Evolutionary conservation across 2,113 vertebrate species (phyloP), one percentile per base, ranked within the genome.

Genomic region (Arothron firmamentum): DNA sequence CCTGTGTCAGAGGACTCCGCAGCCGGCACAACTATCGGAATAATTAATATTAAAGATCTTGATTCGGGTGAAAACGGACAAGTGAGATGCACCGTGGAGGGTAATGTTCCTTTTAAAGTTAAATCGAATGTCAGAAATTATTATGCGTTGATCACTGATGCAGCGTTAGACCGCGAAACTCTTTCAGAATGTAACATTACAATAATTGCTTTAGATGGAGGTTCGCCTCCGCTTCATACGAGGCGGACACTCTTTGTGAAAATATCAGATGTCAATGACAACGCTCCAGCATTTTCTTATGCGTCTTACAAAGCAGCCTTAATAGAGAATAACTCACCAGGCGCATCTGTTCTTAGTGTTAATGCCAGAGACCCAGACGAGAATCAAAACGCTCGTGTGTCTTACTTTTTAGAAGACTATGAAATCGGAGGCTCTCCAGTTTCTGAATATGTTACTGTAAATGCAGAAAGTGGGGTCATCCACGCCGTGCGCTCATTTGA

Each of bases 241-340:
- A 74, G 21, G 34, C 77, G 17, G 70, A 70, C 15, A 0, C 78
- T 84, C 47, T 38, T 82, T 67, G 19, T 88, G 4, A 81, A 73
- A 11, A 17, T 90, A 1, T 83, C 82, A 0, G 88, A 90, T 56
- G 74, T 88, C 0, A 90, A 86, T 64, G 88, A 90, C 54, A 89
- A 90, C 49, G 52, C 74, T 3, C 89, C 88, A 2, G 43, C 67
- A 2, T 86, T 87, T 70, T 15, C 56, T 25, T n/a, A 8, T 50
- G 38, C 3, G 1, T 7, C 45, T 18, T 88, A 79, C 4, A 80
- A 3, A 12, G 75, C 77, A 1, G 57, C 31, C 1, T 21, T 88
- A 8, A 0, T 42, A 50, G 84, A 83, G 19, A 85, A 85, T 54
- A 85, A 83, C 18, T 62, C 41, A 10, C 78, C 81, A 0, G 79